Percentiles rank a stretch among this genome's conserved stretches.
phyloP scores from a whole-genome alignment of 2,888 invertebrate species.

The Philereme transversata region DNA sequence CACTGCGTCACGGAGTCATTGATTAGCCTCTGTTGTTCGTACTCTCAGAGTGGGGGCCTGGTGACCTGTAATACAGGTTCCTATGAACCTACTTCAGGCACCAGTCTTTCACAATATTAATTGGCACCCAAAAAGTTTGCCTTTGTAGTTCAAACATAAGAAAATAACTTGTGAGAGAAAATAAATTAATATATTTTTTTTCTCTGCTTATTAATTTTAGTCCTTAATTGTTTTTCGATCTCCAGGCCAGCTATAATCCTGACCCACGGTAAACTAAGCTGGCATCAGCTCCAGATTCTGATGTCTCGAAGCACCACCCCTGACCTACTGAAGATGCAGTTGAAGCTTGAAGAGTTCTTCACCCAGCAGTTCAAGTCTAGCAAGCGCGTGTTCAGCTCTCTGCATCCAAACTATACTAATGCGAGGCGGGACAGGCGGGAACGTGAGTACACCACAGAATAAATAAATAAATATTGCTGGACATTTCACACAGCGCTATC shows the following conservation, averaged over 20 bases:
- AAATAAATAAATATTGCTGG: too few species aligned
- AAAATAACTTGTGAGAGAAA: too few species aligned
- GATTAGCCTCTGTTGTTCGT: too few species aligned
- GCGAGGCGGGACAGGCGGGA: conserved; percentile 56
- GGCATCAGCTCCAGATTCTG: conserved; percentile 98
- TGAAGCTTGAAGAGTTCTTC: conserved; percentile 98
- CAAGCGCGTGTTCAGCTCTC: conserved; percentile 93
- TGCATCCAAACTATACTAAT: conserved; percentile 68
- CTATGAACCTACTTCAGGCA: too few species aligned
- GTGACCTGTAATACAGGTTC: too few species aligned
- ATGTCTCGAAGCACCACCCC: conserved; percentile 98
- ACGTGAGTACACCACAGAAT: conserved; percentile 48
- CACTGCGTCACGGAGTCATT: too few species aligned
- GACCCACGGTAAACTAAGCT: conserved; percentile 95
- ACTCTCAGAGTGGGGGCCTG: too few species aligned
- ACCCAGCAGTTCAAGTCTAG: conserved; percentile 98
- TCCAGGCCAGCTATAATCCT: conserved; percentile 94
- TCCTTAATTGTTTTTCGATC: background rate
- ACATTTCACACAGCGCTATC: too few species aligned
- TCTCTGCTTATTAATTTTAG: background rate
- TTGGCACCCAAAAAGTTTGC: too few species aligned
- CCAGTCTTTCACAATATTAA: too few species aligned
- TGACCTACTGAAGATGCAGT: conserved; percentile 98
- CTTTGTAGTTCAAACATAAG: too few species aligned
- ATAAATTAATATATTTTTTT: background rate